phyloP scores from a whole-genome alignment of 2,113 vertebrate genomes.

The Hyla sarda region DNA sequence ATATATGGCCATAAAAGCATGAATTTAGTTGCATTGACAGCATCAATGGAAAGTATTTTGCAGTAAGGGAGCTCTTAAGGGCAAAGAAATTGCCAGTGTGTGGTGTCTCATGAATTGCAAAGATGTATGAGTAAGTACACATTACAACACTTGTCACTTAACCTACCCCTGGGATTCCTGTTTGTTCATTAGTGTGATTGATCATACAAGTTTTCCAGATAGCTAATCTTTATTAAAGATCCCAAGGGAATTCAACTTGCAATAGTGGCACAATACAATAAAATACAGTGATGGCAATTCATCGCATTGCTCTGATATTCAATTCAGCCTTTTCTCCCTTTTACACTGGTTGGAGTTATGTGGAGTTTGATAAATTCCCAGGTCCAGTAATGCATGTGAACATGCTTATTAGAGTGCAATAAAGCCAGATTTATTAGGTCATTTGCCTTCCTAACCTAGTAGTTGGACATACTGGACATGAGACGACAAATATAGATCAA shows the following conservation, averaged over 20 bases:
- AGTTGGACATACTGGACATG: neutral
- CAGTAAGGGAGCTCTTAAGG: slow-evolving; percentile 8
- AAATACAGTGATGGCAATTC: neutral
- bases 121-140: neutral
- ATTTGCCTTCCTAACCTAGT: neutral
- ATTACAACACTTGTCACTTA: slow-evolving; percentile 20
- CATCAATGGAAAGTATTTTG: slow-evolving; percentile 30
- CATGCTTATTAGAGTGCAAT: neutral
- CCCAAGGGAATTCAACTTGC: slow-evolving; percentile 38
- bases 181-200: slow-evolving; percentile 28
- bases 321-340: neutral
- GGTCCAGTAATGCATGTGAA: neutral
- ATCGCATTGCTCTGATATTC: neutral
- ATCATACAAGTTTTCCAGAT: slow-evolving; percentile 28
- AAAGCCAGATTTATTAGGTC: neutral
- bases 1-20: slow-evolving; percentile 5
- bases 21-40: neutral
- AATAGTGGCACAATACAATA: neutral
- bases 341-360: slow-evolving; percentile 10
- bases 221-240: neutral
- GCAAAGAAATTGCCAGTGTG: slow-evolving; percentile 17
- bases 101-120: slow-evolving; percentile 28
- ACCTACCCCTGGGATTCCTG: neutral
- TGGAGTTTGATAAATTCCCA: neutral
- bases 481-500: neutral